Percentiles rank a stretch among this genome's conserved stretches.
phyloP scores from a whole-genome alignment of 2,888 invertebrate genomes.

The Cryptosula pallasiana region DNA sequence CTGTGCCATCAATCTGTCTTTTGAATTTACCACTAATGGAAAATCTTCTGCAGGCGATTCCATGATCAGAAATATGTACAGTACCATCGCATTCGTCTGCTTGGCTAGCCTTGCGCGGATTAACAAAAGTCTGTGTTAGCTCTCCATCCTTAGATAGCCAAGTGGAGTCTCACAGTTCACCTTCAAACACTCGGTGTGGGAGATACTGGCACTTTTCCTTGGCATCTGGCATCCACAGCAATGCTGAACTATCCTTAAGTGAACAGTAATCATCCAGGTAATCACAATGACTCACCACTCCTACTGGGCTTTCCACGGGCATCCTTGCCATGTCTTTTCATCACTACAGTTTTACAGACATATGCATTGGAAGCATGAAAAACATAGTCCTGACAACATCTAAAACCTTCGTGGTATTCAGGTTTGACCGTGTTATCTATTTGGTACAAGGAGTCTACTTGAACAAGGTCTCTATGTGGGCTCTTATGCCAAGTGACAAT shows the following conservation, averaged over 20 bases:
- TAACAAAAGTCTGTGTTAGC: not conserved
- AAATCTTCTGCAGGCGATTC: not conserved
- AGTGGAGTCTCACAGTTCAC: not conserved
- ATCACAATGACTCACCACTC: not conserved
- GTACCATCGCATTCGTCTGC: not conserved
- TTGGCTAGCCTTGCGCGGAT: not conserved
- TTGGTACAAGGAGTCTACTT: not conserved
- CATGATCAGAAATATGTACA: not conserved
- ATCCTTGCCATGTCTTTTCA: not conserved
- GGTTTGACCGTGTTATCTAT: not conserved
- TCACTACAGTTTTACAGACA: not conserved
- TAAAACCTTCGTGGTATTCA: not conserved
- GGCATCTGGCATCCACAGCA: not conserved
- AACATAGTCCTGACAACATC: not conserved
- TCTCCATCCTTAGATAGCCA: not conserved
- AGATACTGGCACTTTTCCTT: not conserved
- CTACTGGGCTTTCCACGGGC: not conserved
- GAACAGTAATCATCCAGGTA: not conserved
- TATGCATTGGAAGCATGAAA: not conserved
- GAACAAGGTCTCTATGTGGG: not conserved
- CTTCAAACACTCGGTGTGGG: not conserved
- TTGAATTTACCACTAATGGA: not conserved
- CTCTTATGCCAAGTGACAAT: not conserved
- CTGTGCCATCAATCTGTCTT: not conserved
- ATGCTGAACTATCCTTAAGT: not conserved